Percentiles rank a stretch among this genome's conserved stretches.
Evolutionary conservation across 2,113 vertebrate species (phyloP).

Genomic region (Melanostigma gelatinosum): DNA sequence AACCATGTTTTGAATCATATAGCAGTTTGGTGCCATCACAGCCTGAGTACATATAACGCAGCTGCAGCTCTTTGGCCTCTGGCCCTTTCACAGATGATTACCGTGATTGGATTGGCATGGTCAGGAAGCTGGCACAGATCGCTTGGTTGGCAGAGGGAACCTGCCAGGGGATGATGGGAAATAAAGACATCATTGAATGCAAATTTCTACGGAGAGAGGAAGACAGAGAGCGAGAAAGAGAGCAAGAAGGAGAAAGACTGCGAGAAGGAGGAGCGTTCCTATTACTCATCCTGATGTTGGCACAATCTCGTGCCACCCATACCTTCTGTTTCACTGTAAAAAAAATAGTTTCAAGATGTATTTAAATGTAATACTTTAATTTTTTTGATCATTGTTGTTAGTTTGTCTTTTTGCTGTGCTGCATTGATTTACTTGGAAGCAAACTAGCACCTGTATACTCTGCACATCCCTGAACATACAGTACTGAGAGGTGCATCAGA

Average conservation of each 20-base stretch:
- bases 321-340: background rate
- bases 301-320: background rate
- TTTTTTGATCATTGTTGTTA: background rate
- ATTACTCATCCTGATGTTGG: constrained; percentile 34
- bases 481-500: constrained; percentile 9
- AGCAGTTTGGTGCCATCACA: constrained; percentile 6
- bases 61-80: constrained; percentile 60
- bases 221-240: constrained; percentile 1
- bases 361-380: background rate
- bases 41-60: constrained; percentile 25
- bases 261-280: constrained; percentile 5
- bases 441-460: background rate
- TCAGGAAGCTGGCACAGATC: constrained; percentile 54
- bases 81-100: constrained; percentile 66
- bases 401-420: background rate
- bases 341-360: background rate
- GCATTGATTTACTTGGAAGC: background rate
- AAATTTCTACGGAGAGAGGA: constrained; percentile 46
- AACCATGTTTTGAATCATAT: background rate
- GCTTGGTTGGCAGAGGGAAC: constrained; percentile 43
- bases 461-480: background rate
- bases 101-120: constrained; percentile 73
- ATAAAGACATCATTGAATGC: constrained; percentile 75
- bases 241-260: background rate
- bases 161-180: constrained; percentile 69